These are phyloP conservation scores for Formica aserva DNA, from an alignment of 2,888 invertebrate species.

Conservation along the genomic window DNA sequence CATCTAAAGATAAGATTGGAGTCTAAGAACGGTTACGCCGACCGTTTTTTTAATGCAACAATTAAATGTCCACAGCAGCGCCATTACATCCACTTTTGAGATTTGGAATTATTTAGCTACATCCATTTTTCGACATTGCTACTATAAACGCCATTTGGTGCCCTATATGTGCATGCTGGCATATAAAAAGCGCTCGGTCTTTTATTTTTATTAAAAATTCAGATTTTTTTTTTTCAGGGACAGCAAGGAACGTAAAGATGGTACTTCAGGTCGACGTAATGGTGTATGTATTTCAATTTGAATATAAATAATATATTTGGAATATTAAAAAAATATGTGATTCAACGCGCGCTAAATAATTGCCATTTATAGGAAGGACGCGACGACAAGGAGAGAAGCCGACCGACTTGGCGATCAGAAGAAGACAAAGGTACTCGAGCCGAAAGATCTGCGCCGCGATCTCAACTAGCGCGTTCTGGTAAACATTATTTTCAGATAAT, in stretches of 20 bases:
- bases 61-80: background rate
- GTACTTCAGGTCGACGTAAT: slow-evolving; percentile 81
- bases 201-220: background rate
- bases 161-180: background rate
- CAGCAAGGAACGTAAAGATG: slow-evolving; percentile 78
- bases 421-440: slow-evolving; percentile 77
- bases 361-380: slow-evolving; percentile 78
- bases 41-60: background rate
- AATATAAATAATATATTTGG: slow-evolving; percentile 20
- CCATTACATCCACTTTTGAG: background rate
- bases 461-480: slow-evolving; percentile 77
- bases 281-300: slow-evolving; percentile 76
- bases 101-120: background rate
- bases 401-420: slow-evolving; percentile 81
- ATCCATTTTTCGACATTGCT: background rate
- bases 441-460: slow-evolving; percentile 74
- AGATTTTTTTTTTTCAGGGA: slow-evolving; percentile 35
- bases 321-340: background rate
- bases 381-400: slow-evolving; percentile 76
- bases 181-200: background rate
- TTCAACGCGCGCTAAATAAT: background rate
- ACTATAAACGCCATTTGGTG: background rate
- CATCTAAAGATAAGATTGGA: background rate
- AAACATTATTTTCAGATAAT: slow-evolving; percentile 13
- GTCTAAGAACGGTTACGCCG: background rate